Evolutionary conservation across 1,140 invertebrate species (phyloP).

Genomic region (Apis laboriosa): DNA sequence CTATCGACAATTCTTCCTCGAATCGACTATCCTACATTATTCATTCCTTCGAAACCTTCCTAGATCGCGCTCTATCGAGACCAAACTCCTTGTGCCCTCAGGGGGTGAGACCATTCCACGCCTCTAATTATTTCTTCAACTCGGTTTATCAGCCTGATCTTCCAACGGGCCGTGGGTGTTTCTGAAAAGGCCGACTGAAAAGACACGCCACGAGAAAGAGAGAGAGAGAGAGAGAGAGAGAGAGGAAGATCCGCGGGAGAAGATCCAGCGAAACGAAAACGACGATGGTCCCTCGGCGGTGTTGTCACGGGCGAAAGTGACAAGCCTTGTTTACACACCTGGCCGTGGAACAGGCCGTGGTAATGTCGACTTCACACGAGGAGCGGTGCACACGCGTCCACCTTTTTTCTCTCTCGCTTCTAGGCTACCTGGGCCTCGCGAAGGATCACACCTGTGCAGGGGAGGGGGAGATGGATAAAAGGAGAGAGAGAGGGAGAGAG

Average conservation of each 20-base stretch:
- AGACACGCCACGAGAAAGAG: no score
- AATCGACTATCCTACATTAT: neutral
- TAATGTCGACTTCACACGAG: constrained; percentile 46
- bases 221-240: neutral
- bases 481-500: neutral
- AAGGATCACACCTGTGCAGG: no score
- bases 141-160: no score
- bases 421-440: neutral
- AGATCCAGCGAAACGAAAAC: constrained; percentile 14
- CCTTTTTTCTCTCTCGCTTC: constrained; percentile 5
- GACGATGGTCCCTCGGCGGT: constrained; percentile 35
- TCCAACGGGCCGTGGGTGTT: no score
- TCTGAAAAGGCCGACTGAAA: no score
- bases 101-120: neutral
- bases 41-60: neutral
- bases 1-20: no score
- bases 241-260: neutral
- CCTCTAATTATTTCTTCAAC: constrained; percentile 44
- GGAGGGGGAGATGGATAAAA: neutral
- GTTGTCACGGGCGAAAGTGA: constrained; percentile 58
- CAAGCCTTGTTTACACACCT: constrained; percentile 74
- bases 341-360: constrained; percentile 58
- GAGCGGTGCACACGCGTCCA: constrained; percentile 11
- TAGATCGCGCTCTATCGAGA: constrained; percentile 11
- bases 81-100: neutral